Evolutionary conservation across 2,888 invertebrate genomes (phyloP).

Genomic region (Meta bourneti): DNA sequence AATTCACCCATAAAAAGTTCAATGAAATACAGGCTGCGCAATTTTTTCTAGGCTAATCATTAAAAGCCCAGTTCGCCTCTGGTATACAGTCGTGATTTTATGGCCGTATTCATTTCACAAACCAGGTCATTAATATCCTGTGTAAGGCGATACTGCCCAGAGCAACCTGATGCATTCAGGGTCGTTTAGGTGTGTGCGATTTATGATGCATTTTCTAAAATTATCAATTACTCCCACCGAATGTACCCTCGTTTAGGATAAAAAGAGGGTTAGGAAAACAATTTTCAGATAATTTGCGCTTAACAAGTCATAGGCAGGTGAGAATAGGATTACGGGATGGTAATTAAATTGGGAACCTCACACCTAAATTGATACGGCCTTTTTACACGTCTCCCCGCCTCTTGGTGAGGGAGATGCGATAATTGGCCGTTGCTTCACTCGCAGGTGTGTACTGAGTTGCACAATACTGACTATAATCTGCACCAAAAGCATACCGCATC

Average conservation of each 20-base stretch:
- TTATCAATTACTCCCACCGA: constrained; percentile 26
- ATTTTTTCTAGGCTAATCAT: neutral
- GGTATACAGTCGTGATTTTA: neutral
- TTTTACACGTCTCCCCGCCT: neutral
- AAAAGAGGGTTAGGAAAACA: constrained; percentile 49
- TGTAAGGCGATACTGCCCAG: neutral
- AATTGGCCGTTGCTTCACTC: neutral
- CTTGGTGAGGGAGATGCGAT: constrained; percentile 20
- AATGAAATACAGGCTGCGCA: too few relatives aligned
- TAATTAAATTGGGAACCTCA: constrained; percentile 55
- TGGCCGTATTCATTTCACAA: neutral
- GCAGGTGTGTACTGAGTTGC: constrained; percentile 33
- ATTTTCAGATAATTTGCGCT: constrained; percentile 24
- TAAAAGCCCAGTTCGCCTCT: neutral
- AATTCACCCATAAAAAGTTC: too few relatives aligned
- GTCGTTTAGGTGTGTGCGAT: neutral
- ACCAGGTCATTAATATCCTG: neutral
- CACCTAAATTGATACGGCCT: constrained; percentile 31
- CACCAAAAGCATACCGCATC: neutral
- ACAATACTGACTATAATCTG: neutral
- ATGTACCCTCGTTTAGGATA: neutral
- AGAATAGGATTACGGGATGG: constrained; percentile 36
- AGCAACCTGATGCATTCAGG: neutral
- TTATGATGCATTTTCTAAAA: constrained; percentile 10
- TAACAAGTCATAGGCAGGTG: constrained; percentile 61